These are phyloP conservation scores for Caenorhabditis virilis DNA, from an alignment of 2,888 invertebrate species.

Conservation along the genomic window DNA sequence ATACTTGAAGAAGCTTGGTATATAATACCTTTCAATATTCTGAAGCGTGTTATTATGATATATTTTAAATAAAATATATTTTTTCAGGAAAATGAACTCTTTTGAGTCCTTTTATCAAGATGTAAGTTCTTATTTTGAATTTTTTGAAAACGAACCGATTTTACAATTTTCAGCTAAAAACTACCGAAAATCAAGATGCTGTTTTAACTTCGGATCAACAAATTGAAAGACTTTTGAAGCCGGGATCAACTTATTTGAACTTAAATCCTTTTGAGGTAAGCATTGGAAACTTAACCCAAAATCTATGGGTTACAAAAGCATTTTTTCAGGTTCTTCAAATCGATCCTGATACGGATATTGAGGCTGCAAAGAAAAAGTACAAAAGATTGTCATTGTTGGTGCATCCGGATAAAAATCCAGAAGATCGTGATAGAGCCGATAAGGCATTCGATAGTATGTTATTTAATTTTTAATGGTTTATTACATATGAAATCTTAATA, in stretches of 20 bases:
- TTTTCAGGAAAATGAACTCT: constrained; percentile 13
- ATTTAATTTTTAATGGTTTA: neutral
- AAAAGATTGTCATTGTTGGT: constrained; percentile 90
- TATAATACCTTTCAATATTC: too few relatives aligned
- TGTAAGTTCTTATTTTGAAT: constrained; percentile 37
- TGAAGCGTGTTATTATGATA: too few relatives aligned
- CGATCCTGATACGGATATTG: constrained; percentile 85
- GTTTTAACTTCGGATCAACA: constrained; percentile 95
- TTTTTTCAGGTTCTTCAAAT: constrained; percentile 65
- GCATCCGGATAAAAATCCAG: constrained; percentile 98
- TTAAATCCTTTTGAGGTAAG: constrained; percentile 81
- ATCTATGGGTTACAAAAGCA: too few relatives aligned
- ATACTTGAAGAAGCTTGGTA: too few relatives aligned
- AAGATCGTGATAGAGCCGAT: constrained; percentile 91
- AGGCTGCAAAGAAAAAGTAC: constrained; percentile 95
- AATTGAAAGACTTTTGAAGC: constrained; percentile 89
- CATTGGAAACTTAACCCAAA: too few relatives aligned
- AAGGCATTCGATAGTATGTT: constrained; percentile 74
- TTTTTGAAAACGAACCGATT: too few relatives aligned
- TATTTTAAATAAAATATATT: too few relatives aligned
- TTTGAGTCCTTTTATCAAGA: constrained; percentile 66
- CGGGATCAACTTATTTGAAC: constrained; percentile 98
- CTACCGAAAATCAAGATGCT: constrained; percentile 95
- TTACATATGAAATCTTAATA: neutral
- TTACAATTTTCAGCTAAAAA: constrained; percentile 86